Conservation (phyloP, 2,113 vertebrate species). For the Gorsachius goisagi region DNA sequence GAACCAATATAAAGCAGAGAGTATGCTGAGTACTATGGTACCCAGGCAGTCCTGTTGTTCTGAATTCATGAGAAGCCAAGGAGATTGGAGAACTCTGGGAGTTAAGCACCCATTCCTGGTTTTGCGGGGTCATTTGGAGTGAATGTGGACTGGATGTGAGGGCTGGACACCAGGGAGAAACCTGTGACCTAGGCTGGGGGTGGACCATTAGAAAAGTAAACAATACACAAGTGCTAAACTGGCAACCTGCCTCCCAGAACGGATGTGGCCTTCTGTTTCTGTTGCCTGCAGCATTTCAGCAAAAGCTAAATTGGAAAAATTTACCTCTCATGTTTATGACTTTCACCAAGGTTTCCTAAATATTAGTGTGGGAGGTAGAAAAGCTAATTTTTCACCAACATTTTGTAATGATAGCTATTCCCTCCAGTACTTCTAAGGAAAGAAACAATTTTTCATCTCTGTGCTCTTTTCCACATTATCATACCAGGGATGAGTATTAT, state of each 20-base stretch:
- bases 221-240: neutral
- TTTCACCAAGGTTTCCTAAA: constrained; percentile 45
- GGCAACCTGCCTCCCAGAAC: neutral
- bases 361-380: constrained; percentile 30
- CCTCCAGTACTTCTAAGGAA: constrained; percentile 19
- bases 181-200: neutral
- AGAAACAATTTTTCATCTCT: constrained; percentile 35
- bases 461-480: neutral
- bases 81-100: neutral
- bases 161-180: neutral
- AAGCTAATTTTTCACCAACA: constrained; percentile 46
- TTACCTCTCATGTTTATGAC: neutral
- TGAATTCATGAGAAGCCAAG: neutral
- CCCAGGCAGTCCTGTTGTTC: neutral
- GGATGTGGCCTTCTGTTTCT: neutral
- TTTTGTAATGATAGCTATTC: constrained; percentile 42
- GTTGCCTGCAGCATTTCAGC: neutral
- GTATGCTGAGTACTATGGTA: neutral
- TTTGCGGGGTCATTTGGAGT: neutral
- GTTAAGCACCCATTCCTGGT: neutral
- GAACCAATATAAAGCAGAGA: neutral
- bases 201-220: neutral
- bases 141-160: neutral
- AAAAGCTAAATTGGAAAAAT: constrained; percentile 26
- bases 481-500: neutral